These are phyloP conservation scores for Bunonema sp. DNA, from an alignment of 2,888 invertebrate species.

Conservation along the genomic window DNA sequence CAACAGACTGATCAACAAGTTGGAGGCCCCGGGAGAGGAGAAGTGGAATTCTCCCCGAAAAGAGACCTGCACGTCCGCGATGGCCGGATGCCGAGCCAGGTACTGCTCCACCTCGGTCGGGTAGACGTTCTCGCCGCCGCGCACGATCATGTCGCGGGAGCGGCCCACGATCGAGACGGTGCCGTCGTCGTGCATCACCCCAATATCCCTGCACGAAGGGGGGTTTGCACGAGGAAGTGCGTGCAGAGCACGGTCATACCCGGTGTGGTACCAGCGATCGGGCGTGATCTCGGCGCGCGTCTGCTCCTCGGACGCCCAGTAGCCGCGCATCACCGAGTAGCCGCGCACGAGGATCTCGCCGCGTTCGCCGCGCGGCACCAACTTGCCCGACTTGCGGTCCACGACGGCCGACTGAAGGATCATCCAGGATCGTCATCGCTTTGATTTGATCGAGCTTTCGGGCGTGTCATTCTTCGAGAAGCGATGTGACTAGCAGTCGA, in stretches of 20 bases:
- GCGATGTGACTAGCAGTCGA: no score
- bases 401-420: constrained; percentile 22
- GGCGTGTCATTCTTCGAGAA: no score
- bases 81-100: constrained; percentile 48
- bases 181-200: constrained; percentile 49
- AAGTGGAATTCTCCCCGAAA: no score
- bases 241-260: constrained; percentile 48
- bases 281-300: constrained; percentile 57
- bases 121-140: constrained; percentile 53
- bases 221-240: not conserved
- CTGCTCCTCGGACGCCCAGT: constrained; percentile 65
- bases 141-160: constrained; percentile 47
- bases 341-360: constrained; percentile 49
- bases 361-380: constrained; percentile 28
- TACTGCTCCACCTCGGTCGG: constrained; percentile 49
- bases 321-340: constrained; percentile 64
- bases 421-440: no score
- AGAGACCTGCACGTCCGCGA: constrained; percentile 51
- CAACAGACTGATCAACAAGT: no score
- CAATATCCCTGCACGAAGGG: constrained; percentile 45
- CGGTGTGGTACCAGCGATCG: constrained; percentile 67
- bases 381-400: constrained; percentile 24
- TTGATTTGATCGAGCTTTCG: not conserved
- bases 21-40: no score
- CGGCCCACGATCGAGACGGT: constrained; percentile 50